These are phyloP conservation scores for Eupeodes corollae DNA, from an alignment of 1,140 invertebrate genomes.

Conservation along the genomic window DNA sequence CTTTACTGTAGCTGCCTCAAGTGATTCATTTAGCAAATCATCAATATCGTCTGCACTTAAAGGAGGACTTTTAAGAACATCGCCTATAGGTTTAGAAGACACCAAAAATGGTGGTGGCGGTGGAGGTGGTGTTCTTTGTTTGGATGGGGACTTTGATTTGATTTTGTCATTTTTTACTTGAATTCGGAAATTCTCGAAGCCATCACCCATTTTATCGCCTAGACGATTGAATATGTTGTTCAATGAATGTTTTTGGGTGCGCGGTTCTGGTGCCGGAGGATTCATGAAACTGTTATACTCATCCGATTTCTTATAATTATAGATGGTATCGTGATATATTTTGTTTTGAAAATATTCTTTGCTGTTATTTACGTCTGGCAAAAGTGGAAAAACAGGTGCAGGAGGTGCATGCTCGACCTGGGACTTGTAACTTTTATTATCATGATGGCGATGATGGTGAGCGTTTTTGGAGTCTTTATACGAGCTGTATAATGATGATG, in stretches of 20 bases:
- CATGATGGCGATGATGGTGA: too few species aligned
- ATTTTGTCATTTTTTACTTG: background rate
- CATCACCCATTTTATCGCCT: slow-evolving; percentile 1
- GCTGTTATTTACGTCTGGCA: too few species aligned
- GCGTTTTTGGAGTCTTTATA: too few species aligned
- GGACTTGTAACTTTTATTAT: too few species aligned
- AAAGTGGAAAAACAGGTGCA: too few species aligned
- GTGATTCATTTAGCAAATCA: slow-evolving; percentile 7
- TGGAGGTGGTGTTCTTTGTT: background rate
- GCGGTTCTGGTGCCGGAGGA: background rate
- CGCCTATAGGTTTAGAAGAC: slow-evolving; percentile 2
- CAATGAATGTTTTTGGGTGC: background rate
- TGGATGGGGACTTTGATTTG: background rate
- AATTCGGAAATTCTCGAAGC: background rate
- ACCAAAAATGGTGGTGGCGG: background rate
- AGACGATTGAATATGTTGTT: slow-evolving; percentile 1
- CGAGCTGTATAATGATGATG: too few species aligned
- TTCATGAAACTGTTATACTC: too few species aligned
- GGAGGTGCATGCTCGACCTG: too few species aligned
- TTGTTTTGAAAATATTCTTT: too few species aligned
- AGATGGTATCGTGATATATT: too few species aligned
- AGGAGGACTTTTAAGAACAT: slow-evolving; percentile 11
- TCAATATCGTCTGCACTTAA: slow-evolving; percentile 8
- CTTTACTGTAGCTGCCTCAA: background rate
- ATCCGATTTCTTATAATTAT: too few species aligned